A percentile compares a stretch with the other conserved stretches of the same genome.
These are phyloP conservation scores for Germaria angustata DNA, from an alignment of 2,888 invertebrate genomes.

Conservation along the genomic window DNA sequence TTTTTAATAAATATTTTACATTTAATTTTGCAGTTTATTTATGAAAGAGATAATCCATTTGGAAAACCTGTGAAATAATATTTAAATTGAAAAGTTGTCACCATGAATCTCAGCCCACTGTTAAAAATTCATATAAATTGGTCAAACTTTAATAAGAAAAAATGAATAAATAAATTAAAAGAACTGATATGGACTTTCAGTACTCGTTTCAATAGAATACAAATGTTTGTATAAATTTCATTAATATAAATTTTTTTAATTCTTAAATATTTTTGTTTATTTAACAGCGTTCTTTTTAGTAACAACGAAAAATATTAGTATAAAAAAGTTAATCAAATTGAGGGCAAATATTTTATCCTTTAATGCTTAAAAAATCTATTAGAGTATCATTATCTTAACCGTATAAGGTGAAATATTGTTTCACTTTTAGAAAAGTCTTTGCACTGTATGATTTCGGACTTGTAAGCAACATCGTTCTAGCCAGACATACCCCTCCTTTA, in stretches of 20 bases:
- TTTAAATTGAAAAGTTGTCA: slow-evolving; percentile 66
- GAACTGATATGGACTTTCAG: not conserved
- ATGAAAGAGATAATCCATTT: slow-evolving; percentile 56
- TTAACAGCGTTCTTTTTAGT: not conserved
- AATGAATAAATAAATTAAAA: too few species aligned
- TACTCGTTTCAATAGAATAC: slow-evolving; percentile 23
- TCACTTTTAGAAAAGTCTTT: too few species aligned
- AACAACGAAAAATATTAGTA: slow-evolving; percentile 9
- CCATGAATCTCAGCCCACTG: slow-evolving; percentile 62
- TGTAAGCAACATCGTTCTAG: too few species aligned
- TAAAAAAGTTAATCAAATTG: too few species aligned
- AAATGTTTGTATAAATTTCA: slow-evolving; percentile 28
- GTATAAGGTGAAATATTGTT: too few species aligned
- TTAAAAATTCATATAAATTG: slow-evolving; percentile 39
- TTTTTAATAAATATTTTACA: not conserved
- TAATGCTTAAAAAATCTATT: too few species aligned
- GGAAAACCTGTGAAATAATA: slow-evolving; percentile 59
- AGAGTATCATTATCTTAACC: too few species aligned
- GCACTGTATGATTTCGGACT: too few species aligned
- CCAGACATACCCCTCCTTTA: too few species aligned
- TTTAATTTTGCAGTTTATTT: slow-evolving; percentile 17
- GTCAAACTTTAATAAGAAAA: slow-evolving; percentile 27
- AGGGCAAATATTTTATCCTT: too few species aligned
- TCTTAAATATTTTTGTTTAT: slow-evolving; percentile 8
- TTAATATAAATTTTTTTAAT: not conserved